Evolutionary conservation across 1,140 invertebrate genomes (phyloP), one percentile per base, ranked within the genome.

Genomic region (Arctopsyche grandis): DNA sequence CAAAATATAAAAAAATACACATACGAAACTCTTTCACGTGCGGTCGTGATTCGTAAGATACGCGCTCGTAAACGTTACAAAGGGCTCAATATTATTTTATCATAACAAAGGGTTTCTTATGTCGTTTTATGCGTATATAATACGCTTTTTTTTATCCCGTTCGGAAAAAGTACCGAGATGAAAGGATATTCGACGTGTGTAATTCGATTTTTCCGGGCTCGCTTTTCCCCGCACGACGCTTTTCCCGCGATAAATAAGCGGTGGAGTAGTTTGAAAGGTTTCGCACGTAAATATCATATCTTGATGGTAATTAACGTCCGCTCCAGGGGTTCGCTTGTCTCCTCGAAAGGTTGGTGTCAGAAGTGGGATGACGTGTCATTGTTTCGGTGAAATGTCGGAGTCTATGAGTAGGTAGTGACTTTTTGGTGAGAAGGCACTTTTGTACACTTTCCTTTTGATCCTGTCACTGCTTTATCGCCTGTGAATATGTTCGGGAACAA

Each of bases 81-180:
- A 43, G 24, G 60, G 66, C 38, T 48, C 69, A 38, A 73, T 73
- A 73, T 73, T 73, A 44, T 73, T 73, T 73, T 48, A 46, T 9
- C 69, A 73, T 73, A 29, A 73, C 69, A 73, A 43, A 69, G 29
- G 66, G 38, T 73, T 73, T 44, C 26, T 44, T 46, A 56, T 14
- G 4, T 56, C 19, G 4, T 56, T 56, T 56, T 56, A 19, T 60
- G 29, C 16, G 56, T 9, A 9, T 16, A 60, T 60, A 60, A 19
- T 60, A 19, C 16, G 12, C 48, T 5, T 52, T 52, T 52, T 52
- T 16, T n/a, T 10, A 52, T 10, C 16, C 5, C 56, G 3, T 60
- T 1, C 16, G 9, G 16, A 3, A 21, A 5, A 21, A 60, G 21
- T 60, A 60, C 21, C 9, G 19, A 60, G 56, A 60, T 21, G 56